Evolutionary conservation across 92 coral and sea anemone species (phyloP), one percentile per base, ranked within the genome.

Genomic region (Blastomussa wellsi): DNA sequence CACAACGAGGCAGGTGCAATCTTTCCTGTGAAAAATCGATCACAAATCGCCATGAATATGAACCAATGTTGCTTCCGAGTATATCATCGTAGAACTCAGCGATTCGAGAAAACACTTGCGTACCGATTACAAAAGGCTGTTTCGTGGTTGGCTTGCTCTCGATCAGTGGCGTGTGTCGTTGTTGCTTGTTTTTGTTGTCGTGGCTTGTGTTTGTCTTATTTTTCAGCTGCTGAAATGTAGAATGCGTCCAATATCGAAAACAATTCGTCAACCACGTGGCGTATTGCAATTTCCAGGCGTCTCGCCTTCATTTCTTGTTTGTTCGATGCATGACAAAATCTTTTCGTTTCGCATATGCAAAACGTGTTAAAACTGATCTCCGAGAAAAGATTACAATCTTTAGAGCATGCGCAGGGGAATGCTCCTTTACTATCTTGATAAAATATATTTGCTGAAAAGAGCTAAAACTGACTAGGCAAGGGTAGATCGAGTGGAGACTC

Each of bases 1-100:
- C 19, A 26, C 52, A 70, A 71, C 39, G 14, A 51, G 35, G 60
- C 86, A 72, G 86, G 86, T 82, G 86, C 60, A 53, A 9, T 70
- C 49, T 38, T 47, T 44, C 24, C 70, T 12, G 29, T 33, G 35
- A 70, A 69, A 19, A 42, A 67, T 67, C 64, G 71, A 80, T 29
- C 64, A 15, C 48, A 67, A 28, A 69, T 32, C 52, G 52, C 6
- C 65, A 51, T 81, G 68, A 81, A 35, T 81, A 19, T 68, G 47
- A 36, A 82, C 42, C 28, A 80, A 79, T 47, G 29, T 0, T 64
- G 44, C 47, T 80, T 80, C 71, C 17, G n/a, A n/a, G n/a, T n/a
- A n/a, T 67, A 42, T 80, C 75, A 16, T 19, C 5, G 59, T 39
- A 32, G 42, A 44, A 47, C 62, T 66, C 74, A 64, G 24, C 24